Conservation (phyloP, 1,140 invertebrate genomes). For the Euschistus heros region DNA sequence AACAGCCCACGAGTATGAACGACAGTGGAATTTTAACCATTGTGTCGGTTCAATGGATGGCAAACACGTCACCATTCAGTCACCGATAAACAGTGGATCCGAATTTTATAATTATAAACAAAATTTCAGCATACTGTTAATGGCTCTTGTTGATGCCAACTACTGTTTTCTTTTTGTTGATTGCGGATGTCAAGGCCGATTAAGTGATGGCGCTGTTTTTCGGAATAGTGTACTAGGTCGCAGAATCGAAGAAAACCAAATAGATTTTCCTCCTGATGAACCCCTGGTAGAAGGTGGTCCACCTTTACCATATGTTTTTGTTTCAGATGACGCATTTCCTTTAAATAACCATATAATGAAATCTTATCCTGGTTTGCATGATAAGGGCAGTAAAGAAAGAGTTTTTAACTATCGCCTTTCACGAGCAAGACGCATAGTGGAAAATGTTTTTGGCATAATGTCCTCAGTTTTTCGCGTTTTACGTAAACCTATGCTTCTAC, state of each 20-base stretch:
- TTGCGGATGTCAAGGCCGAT: slow-evolving; percentile 37
- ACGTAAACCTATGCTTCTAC: slow-evolving; percentile 32
- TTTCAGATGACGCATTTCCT: slow-evolving; percentile 37
- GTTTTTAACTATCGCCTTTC: slow-evolving; percentile 36
- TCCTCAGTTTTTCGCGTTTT: slow-evolving; percentile 36
- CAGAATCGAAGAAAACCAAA: slow-evolving; percentile 30
- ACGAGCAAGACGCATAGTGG: slow-evolving; percentile 36
- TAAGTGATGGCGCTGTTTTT: slow-evolving; percentile 36
- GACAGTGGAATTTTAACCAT: slow-evolving; percentile 36
- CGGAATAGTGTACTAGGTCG: slow-evolving; percentile 31
- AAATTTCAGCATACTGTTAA: slow-evolving; percentile 35
- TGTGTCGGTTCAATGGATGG: slow-evolving; percentile 39
- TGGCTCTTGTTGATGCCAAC: slow-evolving; percentile 35
- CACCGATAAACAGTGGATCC: slow-evolving; percentile 22
- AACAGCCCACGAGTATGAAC: slow-evolving; percentile 5
- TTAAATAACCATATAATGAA: slow-evolving; percentile 34
- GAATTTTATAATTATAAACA: slow-evolving; percentile 27
- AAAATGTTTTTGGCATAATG: slow-evolving; percentile 44
- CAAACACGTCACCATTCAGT: slow-evolving; percentile 32
- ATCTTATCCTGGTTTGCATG: slow-evolving; percentile 37
- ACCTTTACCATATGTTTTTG: slow-evolving; percentile 35
- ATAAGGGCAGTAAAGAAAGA: slow-evolving; percentile 34
- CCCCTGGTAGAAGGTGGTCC: slow-evolving; percentile 29
- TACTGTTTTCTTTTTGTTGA: slow-evolving; percentile 28
- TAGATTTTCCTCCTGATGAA: slow-evolving; percentile 32